These are phyloP conservation scores for Columba janthina DNA, from an alignment of 2,113 vertebrate species.

Conservation along the genomic window DNA sequence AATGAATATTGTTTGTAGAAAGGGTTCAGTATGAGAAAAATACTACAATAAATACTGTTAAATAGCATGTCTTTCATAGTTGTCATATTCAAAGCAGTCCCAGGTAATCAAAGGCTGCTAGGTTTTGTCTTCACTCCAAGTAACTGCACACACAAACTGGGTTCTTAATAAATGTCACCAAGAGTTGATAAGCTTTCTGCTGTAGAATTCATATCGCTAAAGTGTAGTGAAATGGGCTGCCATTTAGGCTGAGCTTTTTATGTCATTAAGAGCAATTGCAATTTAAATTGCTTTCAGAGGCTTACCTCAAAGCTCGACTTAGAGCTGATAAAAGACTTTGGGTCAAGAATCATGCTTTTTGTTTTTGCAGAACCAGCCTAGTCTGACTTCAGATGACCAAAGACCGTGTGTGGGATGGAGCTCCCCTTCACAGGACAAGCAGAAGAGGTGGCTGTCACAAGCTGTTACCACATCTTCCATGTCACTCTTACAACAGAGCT, in stretches of 20 bases:
- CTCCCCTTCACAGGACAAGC: not conserved
- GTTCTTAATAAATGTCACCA: not conserved
- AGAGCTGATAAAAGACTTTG: not conserved
- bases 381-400: not conserved
- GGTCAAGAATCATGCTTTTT: not conserved
- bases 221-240: not conserved
- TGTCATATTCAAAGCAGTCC: not conserved
- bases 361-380: not conserved
- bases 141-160: not conserved
- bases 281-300: not conserved
- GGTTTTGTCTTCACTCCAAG: not conserved
- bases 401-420: not conserved
- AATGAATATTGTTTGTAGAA: not conserved
- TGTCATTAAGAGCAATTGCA: fast-evolving
- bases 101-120: not conserved
- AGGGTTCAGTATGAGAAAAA: not conserved
- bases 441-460: not conserved
- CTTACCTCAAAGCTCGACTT: not conserved
- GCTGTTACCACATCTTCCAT: not conserved
- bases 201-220: not conserved
- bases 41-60: not conserved
- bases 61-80: not conserved
- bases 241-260: not conserved
- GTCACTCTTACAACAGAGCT: not conserved
- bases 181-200: not conserved